These are phyloP conservation scores for Dynastes tityus DNA, from an alignment of 2,888 invertebrate genomes.

Conservation along the genomic window DNA sequence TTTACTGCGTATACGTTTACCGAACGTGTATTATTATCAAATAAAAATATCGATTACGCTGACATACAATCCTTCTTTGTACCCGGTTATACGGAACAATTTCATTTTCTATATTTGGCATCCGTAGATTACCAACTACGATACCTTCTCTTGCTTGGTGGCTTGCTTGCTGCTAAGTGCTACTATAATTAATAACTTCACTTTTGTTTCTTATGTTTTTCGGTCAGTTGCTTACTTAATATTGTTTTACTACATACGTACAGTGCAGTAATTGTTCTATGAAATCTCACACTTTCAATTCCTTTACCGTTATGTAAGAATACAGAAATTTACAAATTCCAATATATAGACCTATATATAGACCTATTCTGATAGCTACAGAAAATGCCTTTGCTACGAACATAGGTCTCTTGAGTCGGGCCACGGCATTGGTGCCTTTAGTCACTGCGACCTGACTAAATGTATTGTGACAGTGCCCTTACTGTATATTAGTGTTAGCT, in stretches of 20 bases:
- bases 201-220: conserved; percentile 11
- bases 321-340: not conserved
- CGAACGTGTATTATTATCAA: conserved; percentile 30
- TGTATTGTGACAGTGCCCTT: no score
- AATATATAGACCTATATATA: no score
- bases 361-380: no score
- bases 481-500: no score
- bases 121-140: not conserved
- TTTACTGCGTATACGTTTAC: no score
- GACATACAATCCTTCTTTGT: not conserved
- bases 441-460: no score
- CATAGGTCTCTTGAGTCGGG: no score
- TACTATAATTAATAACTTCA: conserved; percentile 9
- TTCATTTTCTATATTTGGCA: conserved; percentile 41
- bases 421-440: no score
- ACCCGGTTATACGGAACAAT: conserved; percentile 8
- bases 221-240: conserved; percentile 5
- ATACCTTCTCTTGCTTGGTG: no score
- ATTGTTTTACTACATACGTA: not conserved
- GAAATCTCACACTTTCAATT: conserved; percentile 18
- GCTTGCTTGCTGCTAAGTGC: not conserved
- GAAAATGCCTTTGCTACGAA: no score
- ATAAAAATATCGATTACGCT: conserved; percentile 37
- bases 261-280: conserved; percentile 1
- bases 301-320: conserved; percentile 15